Conservation (phyloP, 2,113 vertebrate genomes). For the Pampusana beccarii region DNA sequence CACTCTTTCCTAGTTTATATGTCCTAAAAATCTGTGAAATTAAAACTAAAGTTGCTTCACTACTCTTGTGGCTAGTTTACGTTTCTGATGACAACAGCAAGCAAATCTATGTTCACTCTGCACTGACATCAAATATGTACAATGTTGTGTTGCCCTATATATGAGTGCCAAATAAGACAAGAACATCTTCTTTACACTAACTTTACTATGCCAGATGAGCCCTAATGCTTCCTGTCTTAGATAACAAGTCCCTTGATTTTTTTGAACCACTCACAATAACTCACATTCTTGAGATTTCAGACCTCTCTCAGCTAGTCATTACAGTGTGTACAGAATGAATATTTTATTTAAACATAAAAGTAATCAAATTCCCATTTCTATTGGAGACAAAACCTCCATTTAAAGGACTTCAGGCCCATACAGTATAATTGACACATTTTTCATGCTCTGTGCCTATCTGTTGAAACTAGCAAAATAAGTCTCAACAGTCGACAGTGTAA, state of each 20-base stretch:
- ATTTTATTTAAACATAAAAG: not conserved
- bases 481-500: not conserved
- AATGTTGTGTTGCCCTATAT: not conserved
- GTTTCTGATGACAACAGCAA: not conserved
- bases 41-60: not conserved
- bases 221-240: not conserved
- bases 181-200: not conserved
- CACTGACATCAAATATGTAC: not conserved
- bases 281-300: not conserved
- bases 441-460: not conserved
- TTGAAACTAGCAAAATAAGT: not conserved
- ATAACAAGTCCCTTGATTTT: not conserved
- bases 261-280: not conserved
- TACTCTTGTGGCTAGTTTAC: not conserved
- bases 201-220: not conserved
- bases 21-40: not conserved
- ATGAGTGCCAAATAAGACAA: not conserved
- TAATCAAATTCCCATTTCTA: not conserved
- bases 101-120: not conserved
- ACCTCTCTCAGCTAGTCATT: not conserved
- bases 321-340: not conserved
- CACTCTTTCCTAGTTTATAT: not conserved
- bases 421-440: not conserved
- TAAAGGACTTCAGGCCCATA: not conserved
- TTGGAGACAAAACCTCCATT: not conserved